These are phyloP conservation scores for Torymus aiolomorphi DNA, from an alignment of 2,888 invertebrate genomes.

Conservation along the genomic window DNA sequence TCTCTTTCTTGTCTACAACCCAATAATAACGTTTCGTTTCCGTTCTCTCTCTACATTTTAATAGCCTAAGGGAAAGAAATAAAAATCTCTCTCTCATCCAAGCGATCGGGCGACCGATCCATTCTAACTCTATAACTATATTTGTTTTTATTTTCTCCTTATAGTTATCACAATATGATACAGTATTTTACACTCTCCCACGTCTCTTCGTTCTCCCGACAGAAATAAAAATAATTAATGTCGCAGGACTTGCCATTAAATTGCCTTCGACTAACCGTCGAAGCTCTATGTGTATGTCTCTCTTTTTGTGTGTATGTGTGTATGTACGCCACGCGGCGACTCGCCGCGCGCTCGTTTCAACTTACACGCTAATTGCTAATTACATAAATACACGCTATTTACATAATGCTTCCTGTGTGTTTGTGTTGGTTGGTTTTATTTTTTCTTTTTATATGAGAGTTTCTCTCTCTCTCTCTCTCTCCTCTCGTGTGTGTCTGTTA, in stretches of 20 bases:
- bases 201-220: conserved; percentile 25
- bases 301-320: too few species aligned
- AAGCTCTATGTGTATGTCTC: too few species aligned
- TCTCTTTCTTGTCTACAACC: conserved; percentile 41
- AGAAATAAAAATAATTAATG: conserved; percentile 20
- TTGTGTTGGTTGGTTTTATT: too few species aligned
- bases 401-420: conserved; percentile 62
- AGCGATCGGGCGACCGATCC: too few species aligned
- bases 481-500: conserved; percentile 22
- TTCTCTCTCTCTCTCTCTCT: neutral
- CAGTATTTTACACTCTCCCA: conserved; percentile 70
- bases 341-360: conserved; percentile 29
- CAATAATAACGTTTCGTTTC: too few species aligned
- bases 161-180: conserved; percentile 74
- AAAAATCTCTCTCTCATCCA: conserved; percentile 37
- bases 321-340: neutral
- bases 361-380: conserved; percentile 65
- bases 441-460: conserved; percentile 34
- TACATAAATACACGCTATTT: conserved; percentile 75
- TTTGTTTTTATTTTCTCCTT: conserved; percentile 56
- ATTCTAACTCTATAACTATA: too few species aligned
- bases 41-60: too few species aligned
- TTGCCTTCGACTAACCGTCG: conserved; percentile 30
- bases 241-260: neutral
- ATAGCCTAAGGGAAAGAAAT: too few species aligned